Percentiles rank a stretch among this genome's conserved stretches.
Conservation (phyloP, 1,140 invertebrate genomes). For the Reticulitermes speratus region DNA sequence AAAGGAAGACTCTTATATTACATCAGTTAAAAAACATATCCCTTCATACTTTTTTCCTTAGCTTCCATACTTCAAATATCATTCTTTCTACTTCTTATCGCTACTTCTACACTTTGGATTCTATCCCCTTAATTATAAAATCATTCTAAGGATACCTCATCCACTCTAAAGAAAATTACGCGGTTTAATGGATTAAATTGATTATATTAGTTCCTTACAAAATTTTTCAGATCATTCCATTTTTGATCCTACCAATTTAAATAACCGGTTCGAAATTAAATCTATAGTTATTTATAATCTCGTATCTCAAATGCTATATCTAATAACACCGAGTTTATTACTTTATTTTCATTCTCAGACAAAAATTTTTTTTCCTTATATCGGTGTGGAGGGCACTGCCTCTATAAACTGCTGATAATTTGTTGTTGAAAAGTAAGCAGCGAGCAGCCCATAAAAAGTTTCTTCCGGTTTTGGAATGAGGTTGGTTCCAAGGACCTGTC, state of each 20-base stretch:
- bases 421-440: no score
- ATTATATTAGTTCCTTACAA: not conserved
- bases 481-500: no score
- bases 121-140: not conserved
- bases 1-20: not conserved
- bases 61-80: not conserved
- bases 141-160: not conserved
- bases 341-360: no score
- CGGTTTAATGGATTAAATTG: not conserved
- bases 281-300: not conserved
- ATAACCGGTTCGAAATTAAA: not conserved
- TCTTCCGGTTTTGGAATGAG: no score
- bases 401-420: no score
- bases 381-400: no score
- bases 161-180: not conserved
- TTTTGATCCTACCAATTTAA: not conserved
- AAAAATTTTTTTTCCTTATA: no score
- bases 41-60: not conserved
- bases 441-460: no score
- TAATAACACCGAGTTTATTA: no score
- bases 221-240: not conserved
- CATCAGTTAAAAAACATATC: not conserved
- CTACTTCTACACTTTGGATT: not conserved
- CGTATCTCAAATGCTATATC: no score
- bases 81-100: not conserved